phyloP scores from a whole-genome alignment of 35 echinoderm and acorn worm genomes.

The Heliocidaris erythrogramma region DNA sequence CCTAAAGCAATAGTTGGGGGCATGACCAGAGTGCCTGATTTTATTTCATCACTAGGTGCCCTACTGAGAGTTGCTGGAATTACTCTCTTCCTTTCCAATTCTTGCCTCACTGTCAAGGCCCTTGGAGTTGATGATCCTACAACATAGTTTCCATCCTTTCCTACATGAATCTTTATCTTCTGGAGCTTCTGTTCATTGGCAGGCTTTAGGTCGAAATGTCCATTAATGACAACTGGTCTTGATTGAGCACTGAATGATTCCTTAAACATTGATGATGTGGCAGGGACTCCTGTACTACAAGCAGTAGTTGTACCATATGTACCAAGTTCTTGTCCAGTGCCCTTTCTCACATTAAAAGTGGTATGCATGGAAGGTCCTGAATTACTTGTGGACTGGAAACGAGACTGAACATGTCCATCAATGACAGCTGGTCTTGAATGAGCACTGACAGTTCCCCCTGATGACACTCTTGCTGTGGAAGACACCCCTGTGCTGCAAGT shows the following conservation, averaged over 20 bases:
- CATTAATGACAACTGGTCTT: slow-evolving; percentile 6
- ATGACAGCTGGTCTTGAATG: not conserved
- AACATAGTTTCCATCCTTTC: not conserved
- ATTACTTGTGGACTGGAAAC: too few relatives aligned
- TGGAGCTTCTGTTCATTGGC: not conserved
- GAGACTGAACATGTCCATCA: too few relatives aligned
- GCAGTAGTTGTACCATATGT: not conserved
- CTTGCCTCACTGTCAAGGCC: not conserved
- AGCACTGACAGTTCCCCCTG: not conserved
- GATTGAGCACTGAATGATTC: not conserved
- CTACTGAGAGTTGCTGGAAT: slow-evolving; percentile 42
- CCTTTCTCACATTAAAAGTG: not conserved
- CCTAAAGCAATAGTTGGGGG: not conserved
- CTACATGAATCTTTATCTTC: not conserved
- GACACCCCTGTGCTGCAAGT: not conserved
- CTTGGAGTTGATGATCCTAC: not conserved
- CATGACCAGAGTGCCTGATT: not conserved
- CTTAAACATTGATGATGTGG: not conserved
- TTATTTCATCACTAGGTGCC: slow-evolving; percentile 32
- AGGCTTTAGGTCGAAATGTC: not conserved
- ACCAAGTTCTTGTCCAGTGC: not conserved
- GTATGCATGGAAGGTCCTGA: not conserved
- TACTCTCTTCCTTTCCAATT: not conserved
- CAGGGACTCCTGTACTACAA: not conserved
- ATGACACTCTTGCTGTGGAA: not conserved